These are phyloP conservation scores for Anas platyrhynchos DNA, from an alignment of 2,113 vertebrate species.

Conservation along the genomic window DNA sequence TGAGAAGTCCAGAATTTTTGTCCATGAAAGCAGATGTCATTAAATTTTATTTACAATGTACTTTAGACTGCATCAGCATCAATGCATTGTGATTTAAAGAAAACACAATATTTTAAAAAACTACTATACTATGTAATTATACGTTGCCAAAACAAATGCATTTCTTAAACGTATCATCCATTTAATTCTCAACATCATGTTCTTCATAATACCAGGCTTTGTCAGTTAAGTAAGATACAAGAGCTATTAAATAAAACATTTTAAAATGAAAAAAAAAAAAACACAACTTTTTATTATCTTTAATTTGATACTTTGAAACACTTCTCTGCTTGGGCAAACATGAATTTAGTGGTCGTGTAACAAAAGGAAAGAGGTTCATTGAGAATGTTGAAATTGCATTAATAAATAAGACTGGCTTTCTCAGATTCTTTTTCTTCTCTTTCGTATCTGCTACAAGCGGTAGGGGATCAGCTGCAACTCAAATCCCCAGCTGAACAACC, in stretches of 20 bases:
- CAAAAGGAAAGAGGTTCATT: constrained; percentile 74
- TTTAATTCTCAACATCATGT: constrained; percentile 11
- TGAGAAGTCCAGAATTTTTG: not conserved
- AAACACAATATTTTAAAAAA: not conserved
- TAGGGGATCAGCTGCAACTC: constrained; percentile 86
- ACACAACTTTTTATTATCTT: constrained; percentile 48
- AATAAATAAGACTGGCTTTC: constrained; percentile 78
- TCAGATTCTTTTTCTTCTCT: constrained; percentile 66
- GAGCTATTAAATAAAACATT: constrained; percentile 18
- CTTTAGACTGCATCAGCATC: not conserved
- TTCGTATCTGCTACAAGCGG: constrained; percentile 79
- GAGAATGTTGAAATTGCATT: constrained; percentile 82
- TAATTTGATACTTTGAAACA: constrained; percentile 68
- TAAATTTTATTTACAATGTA: constrained; percentile 8
- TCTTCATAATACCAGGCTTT: not conserved
- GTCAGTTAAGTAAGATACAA: constrained; percentile 7
- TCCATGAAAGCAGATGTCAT: not conserved
- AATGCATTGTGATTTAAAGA: not conserved
- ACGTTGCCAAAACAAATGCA: constrained; percentile 23
- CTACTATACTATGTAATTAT: not conserved
- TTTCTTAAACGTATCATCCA: not conserved
- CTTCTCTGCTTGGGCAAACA: constrained; percentile 69
- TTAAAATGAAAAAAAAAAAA: not conserved
- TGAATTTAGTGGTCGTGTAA: constrained; percentile 73
- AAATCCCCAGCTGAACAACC: constrained; percentile 89